These are phyloP conservation scores for Thunnus maccoyii DNA, from an alignment of 2,113 vertebrate species.

Conservation along the genomic window DNA sequence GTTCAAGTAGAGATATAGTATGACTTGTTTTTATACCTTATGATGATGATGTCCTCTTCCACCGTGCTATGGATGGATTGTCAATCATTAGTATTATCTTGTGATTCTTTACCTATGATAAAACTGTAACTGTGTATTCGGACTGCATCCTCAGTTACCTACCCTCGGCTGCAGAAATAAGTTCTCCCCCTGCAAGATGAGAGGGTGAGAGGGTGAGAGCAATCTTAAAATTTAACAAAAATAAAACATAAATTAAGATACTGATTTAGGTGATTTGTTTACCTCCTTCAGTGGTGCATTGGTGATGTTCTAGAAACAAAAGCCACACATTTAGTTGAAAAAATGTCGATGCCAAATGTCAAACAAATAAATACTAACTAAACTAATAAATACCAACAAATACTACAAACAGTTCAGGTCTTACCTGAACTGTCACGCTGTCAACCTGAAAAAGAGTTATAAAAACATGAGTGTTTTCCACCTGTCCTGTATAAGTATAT, in stretches of 20 bases:
- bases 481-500: neutral
- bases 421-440: slow-evolving; percentile 72
- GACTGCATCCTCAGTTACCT: slow-evolving; percentile 16
- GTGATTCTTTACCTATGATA: neutral
- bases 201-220: neutral
- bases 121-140: neutral
- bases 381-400: neutral
- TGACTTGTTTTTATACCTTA: neutral
- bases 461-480: neutral
- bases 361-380: neutral
- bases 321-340: slow-evolving; percentile 2
- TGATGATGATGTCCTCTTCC: neutral
- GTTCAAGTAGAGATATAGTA: neutral
- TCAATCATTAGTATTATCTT: neutral
- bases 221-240: neutral
- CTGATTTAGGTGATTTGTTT: neutral
- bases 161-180: slow-evolving; percentile 63
- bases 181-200: slow-evolving; percentile 67
- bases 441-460: slow-evolving; percentile 48
- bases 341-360: neutral
- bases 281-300: slow-evolving; percentile 64
- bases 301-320: slow-evolving; percentile 55
- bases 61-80: neutral
- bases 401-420: neutral
- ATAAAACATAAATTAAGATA: too few relatives aligned